Percentiles rank a stretch among this genome's conserved stretches.
Conservation (phyloP, 1,140 invertebrate species). For the Thereuonema tuberculata region DNA sequence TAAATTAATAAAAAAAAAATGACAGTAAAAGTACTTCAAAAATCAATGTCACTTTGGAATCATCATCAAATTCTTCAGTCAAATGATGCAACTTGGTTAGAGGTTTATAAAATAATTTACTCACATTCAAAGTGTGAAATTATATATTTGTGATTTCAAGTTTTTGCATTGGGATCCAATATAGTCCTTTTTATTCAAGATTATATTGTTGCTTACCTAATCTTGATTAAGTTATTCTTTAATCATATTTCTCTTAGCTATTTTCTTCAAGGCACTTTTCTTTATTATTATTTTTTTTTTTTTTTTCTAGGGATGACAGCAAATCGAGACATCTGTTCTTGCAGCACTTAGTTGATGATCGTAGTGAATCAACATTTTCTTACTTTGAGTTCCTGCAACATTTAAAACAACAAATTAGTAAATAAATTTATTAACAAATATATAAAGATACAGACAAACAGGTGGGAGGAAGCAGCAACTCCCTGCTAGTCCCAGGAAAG, state of each 20-base stretch:
- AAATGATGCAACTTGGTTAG: too few relatives aligned
- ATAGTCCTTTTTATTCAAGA: background rate
- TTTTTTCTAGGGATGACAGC: constrained; percentile 62
- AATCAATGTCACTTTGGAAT: too few relatives aligned
- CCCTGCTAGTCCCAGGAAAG: too few relatives aligned
- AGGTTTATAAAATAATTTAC: too few relatives aligned
- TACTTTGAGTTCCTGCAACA: constrained; percentile 98
- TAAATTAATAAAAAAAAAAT: too few relatives aligned
- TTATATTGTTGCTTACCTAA: background rate
- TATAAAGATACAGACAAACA: too few relatives aligned
- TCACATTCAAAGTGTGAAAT: too few relatives aligned
- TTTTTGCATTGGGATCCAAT: background rate
- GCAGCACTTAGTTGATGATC: constrained; percentile 82
- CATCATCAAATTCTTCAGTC: too few relatives aligned
- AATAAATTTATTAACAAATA: too few relatives aligned
- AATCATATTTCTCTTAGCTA: background rate
- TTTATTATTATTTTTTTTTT: constrained; percentile 15
- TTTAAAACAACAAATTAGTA: constrained; percentile 64
- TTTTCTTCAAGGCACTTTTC: constrained; percentile 7
- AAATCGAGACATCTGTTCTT: constrained; percentile 64
- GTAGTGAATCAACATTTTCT: constrained; percentile 80
- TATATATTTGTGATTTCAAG: background rate
- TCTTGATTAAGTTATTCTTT: background rate
- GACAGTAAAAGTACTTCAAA: too few relatives aligned
- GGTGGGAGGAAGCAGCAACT: too few relatives aligned